Evolutionary conservation across 2,888 invertebrate genomes (phyloP), one percentile per base, ranked within the genome.

Genomic region (Isoperla grammatica): DNA sequence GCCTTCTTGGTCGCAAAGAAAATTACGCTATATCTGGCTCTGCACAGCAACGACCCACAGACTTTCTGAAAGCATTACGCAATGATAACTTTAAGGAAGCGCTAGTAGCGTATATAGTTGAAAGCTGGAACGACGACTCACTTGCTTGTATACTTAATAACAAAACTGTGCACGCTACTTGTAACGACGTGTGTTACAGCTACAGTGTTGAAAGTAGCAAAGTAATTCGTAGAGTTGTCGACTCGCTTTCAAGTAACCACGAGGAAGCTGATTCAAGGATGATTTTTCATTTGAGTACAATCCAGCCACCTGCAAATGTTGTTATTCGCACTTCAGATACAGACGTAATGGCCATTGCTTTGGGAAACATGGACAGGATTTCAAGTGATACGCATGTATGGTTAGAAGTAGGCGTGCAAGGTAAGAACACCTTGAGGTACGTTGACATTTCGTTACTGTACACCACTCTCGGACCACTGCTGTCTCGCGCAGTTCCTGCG

Each of bases 211-310:
- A 20, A 5, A 19, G 13, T 5, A 19, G 11, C 19, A 49, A n/a
- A 9, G 15, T 49, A 3, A 15, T 17, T 13, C 19, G 19, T n/a
- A 6, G 13, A 9, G 49, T 5, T 20, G 5, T n/a, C 6, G n/a
- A 13, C 5, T 4, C 22, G 17, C 13, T 56, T 6, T 65, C 64
- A 50, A 45, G 29, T 19, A 58, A 63, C 19, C 67, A 68, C 42
- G 65, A 67, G 63, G 65, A 69, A 61, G 67, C 68, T 17, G 67
- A 67, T 60, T 67, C 65, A 8, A 67, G 66, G 59, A 67, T 65
- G 13, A 62, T 63, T 40, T 66, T 54, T 61, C 59, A 58, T 57
- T 56, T 61, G 20, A 66, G 67, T 50, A 64, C 57, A 40, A 60
- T 67, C 12, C n/a, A 2, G 11, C 5, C n/a, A 6, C 20, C 19